These are phyloP conservation scores for Anadara kagoshimensis DNA, from an alignment of 1,140 invertebrate species.

Conservation along the genomic window DNA sequence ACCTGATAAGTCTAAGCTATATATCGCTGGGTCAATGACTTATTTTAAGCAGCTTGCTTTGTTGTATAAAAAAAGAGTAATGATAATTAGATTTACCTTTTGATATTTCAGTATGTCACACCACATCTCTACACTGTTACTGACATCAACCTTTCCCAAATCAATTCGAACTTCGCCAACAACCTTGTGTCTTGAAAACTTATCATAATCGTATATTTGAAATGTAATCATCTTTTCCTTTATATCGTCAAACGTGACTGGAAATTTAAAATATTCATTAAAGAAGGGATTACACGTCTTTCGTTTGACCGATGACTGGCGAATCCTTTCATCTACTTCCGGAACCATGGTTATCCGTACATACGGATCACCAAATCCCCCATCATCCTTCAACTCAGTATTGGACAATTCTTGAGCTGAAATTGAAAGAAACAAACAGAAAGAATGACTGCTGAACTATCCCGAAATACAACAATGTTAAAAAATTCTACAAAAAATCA, in stretches of 20 bases:
- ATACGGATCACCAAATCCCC: constrained; percentile 91
- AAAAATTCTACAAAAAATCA: no score
- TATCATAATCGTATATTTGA: constrained; percentile 91
- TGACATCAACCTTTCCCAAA: constrained; percentile 69
- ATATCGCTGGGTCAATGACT: no score
- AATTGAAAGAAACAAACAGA: constrained; percentile 50
- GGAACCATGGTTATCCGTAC: constrained; percentile 84
- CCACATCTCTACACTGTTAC: constrained; percentile 85
- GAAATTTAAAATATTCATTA: constrained; percentile 79
- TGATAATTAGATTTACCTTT: constrained; percentile 46
- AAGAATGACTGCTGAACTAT: neutral
- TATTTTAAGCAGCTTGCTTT: no score
- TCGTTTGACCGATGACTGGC: constrained; percentile 81
- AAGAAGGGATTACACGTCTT: constrained; percentile 78
- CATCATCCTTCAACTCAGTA: constrained; percentile 78
- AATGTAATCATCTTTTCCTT: constrained; percentile 85
- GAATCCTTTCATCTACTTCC: constrained; percentile 86
- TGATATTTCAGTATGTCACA: constrained; percentile 80
- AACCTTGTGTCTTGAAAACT: constrained; percentile 90
- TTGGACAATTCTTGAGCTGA: constrained; percentile 87
- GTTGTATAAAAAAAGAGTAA: no score
- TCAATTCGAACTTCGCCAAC: constrained; percentile 89
- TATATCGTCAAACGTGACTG: constrained; percentile 82
- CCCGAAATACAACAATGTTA: no score
- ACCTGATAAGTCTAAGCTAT: no score